Base-by-base conservation (phyloP, 2,797 vertebrate species). In the Philypnodon macrostomus region DNA sequence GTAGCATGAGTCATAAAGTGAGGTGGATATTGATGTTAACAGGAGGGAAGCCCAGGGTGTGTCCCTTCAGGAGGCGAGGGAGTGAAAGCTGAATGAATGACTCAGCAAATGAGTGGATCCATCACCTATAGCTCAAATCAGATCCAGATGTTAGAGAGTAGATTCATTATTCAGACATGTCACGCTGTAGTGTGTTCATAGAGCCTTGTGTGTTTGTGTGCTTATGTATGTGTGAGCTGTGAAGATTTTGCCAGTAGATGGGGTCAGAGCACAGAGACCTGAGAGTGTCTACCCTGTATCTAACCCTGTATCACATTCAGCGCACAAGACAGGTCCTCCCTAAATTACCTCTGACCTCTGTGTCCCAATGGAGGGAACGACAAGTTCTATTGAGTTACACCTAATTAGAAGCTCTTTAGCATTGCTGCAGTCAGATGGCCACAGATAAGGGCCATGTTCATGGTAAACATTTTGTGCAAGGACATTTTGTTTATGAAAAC, bases 221-320 rank as follows among this genome's bases (percentile, higher is more conserved):
- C 38, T 30, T 1, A 39, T 5, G 12, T 42, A 4, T 5, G 18
- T 29, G 30, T 39, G 47, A 11, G 3, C 2, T 65, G 52, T 42
- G 1, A n/a, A n/a, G 14, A 30, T 58, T 45, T 62, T 40, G 31
- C 79, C 87, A 84, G 63, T 63, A 87, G 86, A 42, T 76, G 86
- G 85, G 14, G 82, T 23, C 13, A 72, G 58, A 80, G 65, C 60
- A 53, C 57, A 59, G 14, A 31, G 39, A 73, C 21, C 53, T 41
- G 7, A 49, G 9, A 29, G 13, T 40, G n/a, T n/a, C n/a, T n/a
- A n/a, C n/a, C n/a, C n/a, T n/a, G n/a, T 17, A 47, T 27, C 36
- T 33, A 1, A 16, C 30, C 19, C 23, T 10, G 1, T n/a, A 16
- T 31, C 38, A 58, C 37, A 39, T 32, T 54, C 36, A 41, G 30